Evolutionary conservation across 2,888 invertebrate genomes (phyloP).

Genomic region (Autographa pulchrina): DNA sequence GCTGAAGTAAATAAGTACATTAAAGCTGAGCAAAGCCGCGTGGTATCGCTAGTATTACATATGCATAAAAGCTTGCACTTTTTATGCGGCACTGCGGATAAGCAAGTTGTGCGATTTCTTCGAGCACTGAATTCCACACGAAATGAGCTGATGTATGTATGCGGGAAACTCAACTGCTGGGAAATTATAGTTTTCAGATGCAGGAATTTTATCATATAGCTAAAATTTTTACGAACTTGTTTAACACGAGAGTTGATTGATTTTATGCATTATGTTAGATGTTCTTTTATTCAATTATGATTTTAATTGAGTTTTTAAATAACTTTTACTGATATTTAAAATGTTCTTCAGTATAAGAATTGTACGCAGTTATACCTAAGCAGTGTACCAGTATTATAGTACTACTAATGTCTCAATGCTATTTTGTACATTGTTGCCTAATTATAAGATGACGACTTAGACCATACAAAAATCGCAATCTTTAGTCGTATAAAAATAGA

Average conservation of each 20-base stretch:
- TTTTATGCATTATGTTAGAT: neutral
- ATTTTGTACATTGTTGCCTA: no score
- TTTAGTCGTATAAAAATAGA: no score
- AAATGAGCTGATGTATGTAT: constrained; percentile 36
- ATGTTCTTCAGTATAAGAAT: no score
- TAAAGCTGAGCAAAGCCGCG: neutral
- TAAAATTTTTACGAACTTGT: constrained; percentile 8
- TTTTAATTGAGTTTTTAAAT: no score
- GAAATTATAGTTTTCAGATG: constrained; percentile 40
- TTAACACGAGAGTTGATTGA: neutral
- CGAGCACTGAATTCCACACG: constrained; percentile 18
- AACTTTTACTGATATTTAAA: no score
- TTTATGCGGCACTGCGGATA: constrained; percentile 17
- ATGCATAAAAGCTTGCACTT: constrained; percentile 2
- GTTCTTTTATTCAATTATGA: no score
- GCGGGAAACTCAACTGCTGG: constrained; percentile 27
- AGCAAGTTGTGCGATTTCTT: constrained; percentile 27
- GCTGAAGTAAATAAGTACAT: neutral
- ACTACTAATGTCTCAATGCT: no score
- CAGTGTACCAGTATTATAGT: no score
- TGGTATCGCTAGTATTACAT: neutral
- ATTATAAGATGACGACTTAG: no score
- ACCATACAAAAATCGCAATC: no score
- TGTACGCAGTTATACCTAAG: no score
- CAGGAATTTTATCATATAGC: constrained; percentile 13